These are phyloP conservation scores for Anarsia innoxiella DNA, from an alignment of 2,888 invertebrate genomes.

Conservation along the genomic window DNA sequence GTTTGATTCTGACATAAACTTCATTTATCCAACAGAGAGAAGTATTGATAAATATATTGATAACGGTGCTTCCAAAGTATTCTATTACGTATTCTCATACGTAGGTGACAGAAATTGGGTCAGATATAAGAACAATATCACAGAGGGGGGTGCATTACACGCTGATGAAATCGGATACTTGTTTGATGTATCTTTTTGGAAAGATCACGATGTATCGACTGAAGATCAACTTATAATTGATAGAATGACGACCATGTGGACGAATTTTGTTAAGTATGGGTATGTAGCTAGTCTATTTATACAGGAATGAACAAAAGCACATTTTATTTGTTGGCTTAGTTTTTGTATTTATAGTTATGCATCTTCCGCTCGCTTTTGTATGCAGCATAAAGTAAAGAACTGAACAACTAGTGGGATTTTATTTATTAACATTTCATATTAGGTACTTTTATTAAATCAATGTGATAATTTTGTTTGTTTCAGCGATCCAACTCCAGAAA, in stretches of 20 bases:
- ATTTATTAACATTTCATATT: too few species aligned
- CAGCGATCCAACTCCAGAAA: constrained; percentile 40
- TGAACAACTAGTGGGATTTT: too few species aligned
- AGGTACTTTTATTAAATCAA: too few species aligned
- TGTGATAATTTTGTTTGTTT: constrained; percentile 16
- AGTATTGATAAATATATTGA: constrained; percentile 32
- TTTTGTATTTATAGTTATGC: too few species aligned
- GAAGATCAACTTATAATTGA: constrained; percentile 39
- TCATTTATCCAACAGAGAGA: constrained; percentile 34
- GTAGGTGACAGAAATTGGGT: constrained; percentile 30
- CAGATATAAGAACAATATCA: constrained; percentile 22
- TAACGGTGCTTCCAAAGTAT: constrained; percentile 29
- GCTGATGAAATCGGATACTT: constrained; percentile 45
- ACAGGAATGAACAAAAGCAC: too few species aligned
- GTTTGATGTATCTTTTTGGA: constrained; percentile 27
- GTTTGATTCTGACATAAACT: constrained; percentile 41
- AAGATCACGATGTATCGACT: constrained; percentile 17
- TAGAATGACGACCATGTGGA: constrained; percentile 49
- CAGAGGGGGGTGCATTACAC: constrained; percentile 31
- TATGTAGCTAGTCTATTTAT: too few species aligned
- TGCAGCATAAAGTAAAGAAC: too few species aligned
- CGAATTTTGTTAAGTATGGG: constrained; percentile 54
- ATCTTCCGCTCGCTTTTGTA: too few species aligned
- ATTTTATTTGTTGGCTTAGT: too few species aligned
- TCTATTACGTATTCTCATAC: constrained; percentile 45